Conservation (phyloP, 2,888 invertebrate genomes). For the Leucania comma region DNA sequence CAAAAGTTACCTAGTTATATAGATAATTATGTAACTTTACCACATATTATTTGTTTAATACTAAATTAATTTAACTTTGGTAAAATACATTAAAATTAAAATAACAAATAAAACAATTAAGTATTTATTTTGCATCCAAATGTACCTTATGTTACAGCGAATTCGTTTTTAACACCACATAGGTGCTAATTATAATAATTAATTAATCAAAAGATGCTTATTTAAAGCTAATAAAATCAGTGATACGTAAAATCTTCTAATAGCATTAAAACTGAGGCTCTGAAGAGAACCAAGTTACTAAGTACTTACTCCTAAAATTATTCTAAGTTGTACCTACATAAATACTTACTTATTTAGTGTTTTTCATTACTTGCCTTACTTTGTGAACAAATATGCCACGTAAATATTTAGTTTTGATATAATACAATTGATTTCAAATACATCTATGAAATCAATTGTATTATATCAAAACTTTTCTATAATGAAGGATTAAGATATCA, state of each 20-base stretch:
- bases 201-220: conserved; percentile 17
- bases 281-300: conserved; percentile 20
- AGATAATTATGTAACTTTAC: conserved; percentile 9
- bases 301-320: conserved; percentile 20
- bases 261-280: conserved; percentile 35
- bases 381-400: conserved; percentile 16
- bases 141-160: conserved; percentile 39
- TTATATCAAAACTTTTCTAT: too few relatives aligned
- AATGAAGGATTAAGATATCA: too few relatives aligned
- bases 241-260: conserved; percentile 43
- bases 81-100: conserved; percentile 1
- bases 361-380: conserved; percentile 23
- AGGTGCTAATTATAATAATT: conserved; percentile 21
- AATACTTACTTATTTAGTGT: conserved; percentile 19
- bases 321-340: conserved; percentile 35
- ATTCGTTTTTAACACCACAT: conserved; percentile 41
- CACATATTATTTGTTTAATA: conserved; percentile 8
- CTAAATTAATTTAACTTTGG: conserved; percentile 40
- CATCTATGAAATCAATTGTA: too few relatives aligned
- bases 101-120: conserved; percentile 13
- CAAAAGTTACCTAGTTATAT: not conserved
- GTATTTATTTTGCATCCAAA: conserved; percentile 17
- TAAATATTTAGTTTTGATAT: not conserved
- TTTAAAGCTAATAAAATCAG: conserved; percentile 47
- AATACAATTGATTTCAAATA: too few relatives aligned